Base-by-base conservation (phyloP, 2,888 invertebrate genomes). In the Tipula confusa region DNA sequence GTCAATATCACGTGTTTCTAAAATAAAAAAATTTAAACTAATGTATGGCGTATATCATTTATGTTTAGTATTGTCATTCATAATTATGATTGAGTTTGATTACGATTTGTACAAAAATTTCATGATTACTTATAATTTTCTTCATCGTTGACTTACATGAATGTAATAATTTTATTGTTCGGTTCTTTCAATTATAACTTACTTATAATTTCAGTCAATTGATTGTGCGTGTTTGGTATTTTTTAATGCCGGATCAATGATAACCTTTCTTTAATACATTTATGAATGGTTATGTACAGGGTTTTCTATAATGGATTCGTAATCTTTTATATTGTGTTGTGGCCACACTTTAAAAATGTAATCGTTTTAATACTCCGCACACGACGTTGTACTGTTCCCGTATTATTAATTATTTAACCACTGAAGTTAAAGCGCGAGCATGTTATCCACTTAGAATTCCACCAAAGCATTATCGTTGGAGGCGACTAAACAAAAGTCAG, bases 31-130 rank as follows among this genome's bases (percentile, higher is more conserved):
- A n/a, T n/a, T n/a, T 31, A 31, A 3, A 31, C 7, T 31, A 31
- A 31, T 7, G 31, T 31, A 31, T 31, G 7, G 31, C 31, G 15
- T 43, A 43, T 43, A 15, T 43, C 64, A 24, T 64, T 64, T 24
- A 6, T 43, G 15, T 43, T 43, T 15, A n/a, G n/a, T 43, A 64
- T 64, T 64, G 64, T 64, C 64, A 64, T 24, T 64, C 64, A 24
- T 64, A 64, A 64, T 64, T 24, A 64, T 64, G 64, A 64, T 64
- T 64, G 64, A 64, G 64, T 64, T 64, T 64, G 24, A 64, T 64
- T 64, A 64, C 64, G 24, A 64, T 24, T 24, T 64, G 48, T 18
- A 18, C 5, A 48, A 48, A n/a, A n/a, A 48, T 18, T 18, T 64
- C 64, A 24, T 64, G 64, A 64, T 64, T 64, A 64, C 24, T 64